These are phyloP conservation scores for Lepidurus packardi DNA, from an alignment of 1,140 invertebrate genomes.

Conservation along the genomic window DNA sequence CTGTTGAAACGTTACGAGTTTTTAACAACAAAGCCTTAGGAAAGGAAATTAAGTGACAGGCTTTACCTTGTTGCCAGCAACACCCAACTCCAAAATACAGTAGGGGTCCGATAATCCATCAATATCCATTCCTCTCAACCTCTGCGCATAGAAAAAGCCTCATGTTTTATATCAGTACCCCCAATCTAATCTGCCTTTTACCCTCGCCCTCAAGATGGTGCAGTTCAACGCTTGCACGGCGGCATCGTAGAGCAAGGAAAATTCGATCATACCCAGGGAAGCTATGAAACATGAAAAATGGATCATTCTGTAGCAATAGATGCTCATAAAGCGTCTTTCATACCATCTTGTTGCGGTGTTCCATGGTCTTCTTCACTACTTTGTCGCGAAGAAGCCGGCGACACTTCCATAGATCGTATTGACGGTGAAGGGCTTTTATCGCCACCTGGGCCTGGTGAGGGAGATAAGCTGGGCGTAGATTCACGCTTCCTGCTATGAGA, in stretches of 20 bases:
- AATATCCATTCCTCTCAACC: conserved; percentile 78
- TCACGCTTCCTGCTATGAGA: background rate
- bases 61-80: conserved; percentile 57
- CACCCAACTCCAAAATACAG: conserved; percentile 78
- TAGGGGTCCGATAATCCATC: conserved; percentile 86
- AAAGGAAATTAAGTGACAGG: conserved; percentile 16
- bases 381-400: conserved; percentile 5
- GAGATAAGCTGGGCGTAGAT: background rate
- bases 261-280: conserved; percentile 54
- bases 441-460: background rate
- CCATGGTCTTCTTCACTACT: conserved; percentile 4
- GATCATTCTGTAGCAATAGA: background rate
- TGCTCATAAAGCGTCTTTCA: background rate
- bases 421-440: conserved; percentile 11
- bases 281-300: conserved; percentile 29
- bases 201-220: conserved; percentile 61
- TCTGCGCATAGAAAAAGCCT: conserved; percentile 41
- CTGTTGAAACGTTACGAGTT: conserved; percentile 31
- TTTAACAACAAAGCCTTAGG: conserved; percentile 15
- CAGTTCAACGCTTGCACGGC: conserved; percentile 68
- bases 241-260: conserved; percentile 71
- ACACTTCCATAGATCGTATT: conserved; percentile 6
- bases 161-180: conserved; percentile 5
- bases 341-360: conserved; percentile 2
- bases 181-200: conserved; percentile 33